These are phyloP conservation scores for Galemys pyrenaicus DNA, from an alignment of 2,113 vertebrate genomes.

Conservation along the genomic window DNA sequence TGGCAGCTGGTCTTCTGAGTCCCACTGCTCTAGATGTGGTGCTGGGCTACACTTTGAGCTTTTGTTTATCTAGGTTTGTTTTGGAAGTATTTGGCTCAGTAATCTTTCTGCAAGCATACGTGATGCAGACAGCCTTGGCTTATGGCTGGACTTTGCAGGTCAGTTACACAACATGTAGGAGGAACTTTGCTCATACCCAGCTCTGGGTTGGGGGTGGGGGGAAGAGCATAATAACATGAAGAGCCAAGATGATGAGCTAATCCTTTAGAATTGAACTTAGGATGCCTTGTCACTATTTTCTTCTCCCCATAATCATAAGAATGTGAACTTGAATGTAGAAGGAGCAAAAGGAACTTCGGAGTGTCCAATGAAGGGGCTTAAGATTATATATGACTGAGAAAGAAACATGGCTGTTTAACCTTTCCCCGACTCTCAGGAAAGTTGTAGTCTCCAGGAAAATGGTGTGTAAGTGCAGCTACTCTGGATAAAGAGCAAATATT, in stretches of 20 bases:
- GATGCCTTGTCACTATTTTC: conserved; percentile 2
- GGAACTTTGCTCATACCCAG: conserved; percentile 48
- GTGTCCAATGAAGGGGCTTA: background rate
- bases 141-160: conserved; percentile 33
- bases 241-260: conserved; percentile 75
- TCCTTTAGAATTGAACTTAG: conserved; percentile 62
- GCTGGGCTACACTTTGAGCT: background rate
- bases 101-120: conserved; percentile 53
- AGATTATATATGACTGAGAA: background rate
- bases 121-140: conserved; percentile 74
- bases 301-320: conserved; percentile 2
- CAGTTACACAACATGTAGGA: conserved; percentile 75
- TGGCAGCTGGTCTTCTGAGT: conserved; percentile 4
- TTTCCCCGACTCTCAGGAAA: background rate
- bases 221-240: background rate
- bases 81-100: conserved; percentile 55
- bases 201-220: conserved; percentile 57
- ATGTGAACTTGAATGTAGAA: conserved; percentile 3
- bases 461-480: background rate
- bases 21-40: background rate
- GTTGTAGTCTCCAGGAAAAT: background rate
- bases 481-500: conserved; percentile 34
- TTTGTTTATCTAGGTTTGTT: conserved; percentile 48
- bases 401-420: background rate
- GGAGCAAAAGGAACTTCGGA: background rate